Base-by-base conservation (phyloP, 2,797 vertebrate species). In the Lycodopsis pacificus region DNA sequence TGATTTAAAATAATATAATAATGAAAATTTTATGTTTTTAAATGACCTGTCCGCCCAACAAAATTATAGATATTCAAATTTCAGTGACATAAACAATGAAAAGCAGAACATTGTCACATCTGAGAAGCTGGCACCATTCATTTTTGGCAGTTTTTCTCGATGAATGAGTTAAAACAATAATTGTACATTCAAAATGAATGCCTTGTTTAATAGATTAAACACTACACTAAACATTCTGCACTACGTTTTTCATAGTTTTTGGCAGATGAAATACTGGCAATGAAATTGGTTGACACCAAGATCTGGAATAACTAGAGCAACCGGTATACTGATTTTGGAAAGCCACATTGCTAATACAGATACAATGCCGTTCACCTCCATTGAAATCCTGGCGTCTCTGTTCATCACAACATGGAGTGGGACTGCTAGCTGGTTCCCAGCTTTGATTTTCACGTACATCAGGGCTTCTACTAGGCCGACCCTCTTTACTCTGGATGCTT, bases 401-500 rank as follows among this genome's bases (percentile, higher is more conserved):
- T 77, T 76, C 34, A 81, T 80, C 48, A 11, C 30, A 72, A 22
- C 61, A 12, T 77, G 32, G 27, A 51, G 36, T 11, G 57, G 34
- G 61, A 51, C 48, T 22, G 38, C 20, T 10, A 67, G 62, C 62
- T 80, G 64, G 76, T 65, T 46, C 49, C 51, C 51, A 42, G 42
- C 62, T 71, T 71, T n/a, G 69, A 34, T 70, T 75, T 80, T 71
- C 27, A 57, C 32, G 17, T 12, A 67, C 74, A 70, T 71, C 42
- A 49, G 59, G 36, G 32, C 17, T 70, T 59, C 25, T 56, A 11
- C 48, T 15, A 38, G 22, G 48, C 64, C 30, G 51, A 42, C 40
- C 64, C 48, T 69, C 65, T 76, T 71, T 57, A 59, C 65, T 85
- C 22, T 86, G 83, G 70, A 80, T 32, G 56, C n/a, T 3, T 71